These are phyloP conservation scores for Megalops atlanticus DNA, from an alignment of 2,113 vertebrate genomes.

Conservation along the genomic window DNA sequence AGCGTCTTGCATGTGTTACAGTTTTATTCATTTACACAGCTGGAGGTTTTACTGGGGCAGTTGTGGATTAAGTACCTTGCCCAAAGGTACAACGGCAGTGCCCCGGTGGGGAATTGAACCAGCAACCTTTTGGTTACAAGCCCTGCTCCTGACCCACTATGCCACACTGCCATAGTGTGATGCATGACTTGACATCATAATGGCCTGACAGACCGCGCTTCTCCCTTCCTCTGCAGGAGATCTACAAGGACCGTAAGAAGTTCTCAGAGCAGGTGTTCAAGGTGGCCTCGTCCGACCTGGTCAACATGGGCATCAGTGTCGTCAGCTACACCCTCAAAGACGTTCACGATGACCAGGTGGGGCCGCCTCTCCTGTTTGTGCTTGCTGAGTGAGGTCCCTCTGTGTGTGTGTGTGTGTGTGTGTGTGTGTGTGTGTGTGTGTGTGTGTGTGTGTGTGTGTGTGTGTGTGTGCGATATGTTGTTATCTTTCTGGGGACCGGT, in stretches of 20 bases:
- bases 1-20: too few species aligned
- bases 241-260: conserved; percentile 93
- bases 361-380: conserved; percentile 35
- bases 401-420: too few species aligned
- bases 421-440: background rate
- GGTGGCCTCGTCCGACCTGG: conserved; percentile 88
- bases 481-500: background rate
- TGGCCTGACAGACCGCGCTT: background rate
- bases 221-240: conserved; percentile 70
- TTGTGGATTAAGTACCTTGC: too few species aligned
- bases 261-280: conserved; percentile 93
- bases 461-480: background rate
- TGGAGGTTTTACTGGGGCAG: too few species aligned
- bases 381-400: background rate
- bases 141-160: background rate
- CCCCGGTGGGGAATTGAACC: too few species aligned
- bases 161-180: background rate
- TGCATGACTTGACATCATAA: background rate
- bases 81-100: too few species aligned
- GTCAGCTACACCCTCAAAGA: conserved; percentile 94
- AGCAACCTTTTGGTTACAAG: too few species aligned
- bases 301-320: conserved; percentile 94
- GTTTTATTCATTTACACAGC: too few species aligned
- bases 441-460: background rate
- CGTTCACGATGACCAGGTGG: conserved; percentile 85